Base-by-base conservation (phyloP, 1,140 invertebrate species). In the Lordiphosa collinella region DNA sequence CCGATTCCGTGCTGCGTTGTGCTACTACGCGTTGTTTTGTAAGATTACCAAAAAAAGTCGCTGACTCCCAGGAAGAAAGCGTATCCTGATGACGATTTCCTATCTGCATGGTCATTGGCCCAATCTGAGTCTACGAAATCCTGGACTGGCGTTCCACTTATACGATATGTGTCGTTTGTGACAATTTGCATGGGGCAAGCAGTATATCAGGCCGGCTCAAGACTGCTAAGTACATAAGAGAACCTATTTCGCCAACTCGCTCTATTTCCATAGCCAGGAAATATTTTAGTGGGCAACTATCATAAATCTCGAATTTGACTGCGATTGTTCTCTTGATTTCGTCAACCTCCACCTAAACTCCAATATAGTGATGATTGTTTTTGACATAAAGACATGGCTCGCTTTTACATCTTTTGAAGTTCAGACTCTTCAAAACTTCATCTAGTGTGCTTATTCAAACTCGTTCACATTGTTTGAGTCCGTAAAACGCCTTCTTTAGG, bases 141-240 rank as follows among this genome's bases (percentile, higher is more conserved):
- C n/a, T n/a, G n/a, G n/a, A n/a, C n/a, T 7, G 38, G 43, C 18
- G 49, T 43, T 5, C 35, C 31, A 18, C n/a, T 8, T 22, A 35
- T 44, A 22, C 38, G 9, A 32, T 67, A 67, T 10, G 16, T 34
- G 16, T 56, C 11, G 3, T 67, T 61, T 89, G 80, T 9, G 74
- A 73, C 7, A 89, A 50, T 29, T 84, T 70, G 14, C 53, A 64
- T 0, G 89, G 87, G n/a, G 75, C 71, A 47, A 1, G 89, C n/a
- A n/a, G n/a, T n/a, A n/a, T n/a, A n/a, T n/a, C n/a, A n/a, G n/a
- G n/a, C n/a, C n/a, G n/a, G n/a, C n/a, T 87, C 9, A 67, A 64
- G 2, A 80, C 46, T 32, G 87, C 58, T 8, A 90, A 35, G 58
- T 90, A 90, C 41, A 90, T 54, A 7, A 90, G 54, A 11, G 60